Evolutionary conservation across 1,140 invertebrate genomes (phyloP), one percentile per base, ranked within the genome.

Genomic region (Lasioglossum baleicum): DNA sequence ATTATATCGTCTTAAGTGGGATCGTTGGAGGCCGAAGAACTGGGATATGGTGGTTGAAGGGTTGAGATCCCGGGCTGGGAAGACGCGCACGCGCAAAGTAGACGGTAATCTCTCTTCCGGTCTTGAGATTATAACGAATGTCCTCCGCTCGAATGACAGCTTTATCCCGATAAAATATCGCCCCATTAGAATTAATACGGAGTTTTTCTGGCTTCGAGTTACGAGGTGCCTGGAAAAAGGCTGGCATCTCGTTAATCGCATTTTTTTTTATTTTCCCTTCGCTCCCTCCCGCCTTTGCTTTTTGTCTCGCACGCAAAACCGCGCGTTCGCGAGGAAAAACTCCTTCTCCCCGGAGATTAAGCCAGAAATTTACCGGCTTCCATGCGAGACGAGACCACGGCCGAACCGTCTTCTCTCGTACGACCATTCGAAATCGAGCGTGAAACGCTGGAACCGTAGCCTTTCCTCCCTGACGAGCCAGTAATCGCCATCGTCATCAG

Each of bases 401-500:
- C 64, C 42, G 42, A 35, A 7, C 53, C 8, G 5, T 17, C 48
- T 15, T 17, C 13, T 53, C 44, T 42, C 48, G 35, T 22, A 35
- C 7, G 48, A 22, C n/a, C 42, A 5, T 40, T 79, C 70, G 70
- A 79, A 79, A 79, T 79, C 70, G 77, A 74, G 70, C 76, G 76
- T 73, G 76, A 64, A 79, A 64, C 69, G 48, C 22, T 48, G 61
- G 31, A 79, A 8, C 51, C 42, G 51, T 58, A 22, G 69, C 40
- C 69, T 56, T 44, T 44, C n/a, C n/a, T 64, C 13, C 68, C 8
- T 65, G 75, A 84, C 78, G 74, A 81, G 35, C 60, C 83, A 17
- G 80, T 85, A 85, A 85, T 85, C 84, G 83, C 70, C 56, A 81
- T 84, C 83, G 84, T 78, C 84, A 78, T 85, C 82, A 84, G 83